Conservation (phyloP, 1,140 invertebrate genomes). For the Agrilus planipennis region DNA sequence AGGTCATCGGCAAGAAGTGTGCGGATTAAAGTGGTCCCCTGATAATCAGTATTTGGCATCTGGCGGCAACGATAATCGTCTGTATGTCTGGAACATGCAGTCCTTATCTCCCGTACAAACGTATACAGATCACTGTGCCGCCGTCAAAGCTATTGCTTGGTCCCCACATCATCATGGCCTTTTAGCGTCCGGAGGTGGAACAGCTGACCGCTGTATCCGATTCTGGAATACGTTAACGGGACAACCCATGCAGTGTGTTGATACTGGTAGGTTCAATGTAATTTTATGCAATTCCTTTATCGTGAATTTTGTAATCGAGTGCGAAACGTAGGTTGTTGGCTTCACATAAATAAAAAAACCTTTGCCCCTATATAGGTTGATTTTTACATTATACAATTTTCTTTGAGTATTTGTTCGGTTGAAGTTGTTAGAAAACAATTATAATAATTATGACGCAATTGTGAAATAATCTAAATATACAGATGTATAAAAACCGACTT, state of each 20-base stretch:
- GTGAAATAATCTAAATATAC: no score
- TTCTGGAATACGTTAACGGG: conserved; percentile 99
- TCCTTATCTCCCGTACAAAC: conserved; percentile 83
- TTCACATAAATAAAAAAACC: no score
- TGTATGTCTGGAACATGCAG: conserved; percentile 96
- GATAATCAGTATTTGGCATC: conserved; percentile 97
- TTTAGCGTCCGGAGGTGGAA: conserved; percentile 94
- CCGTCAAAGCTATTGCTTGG: conserved; percentile 99
- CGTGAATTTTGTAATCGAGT: no score
- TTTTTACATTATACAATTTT: background rate
- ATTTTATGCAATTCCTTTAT: no score
- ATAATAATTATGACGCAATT: no score
- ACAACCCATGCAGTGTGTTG: conserved; percentile 96
- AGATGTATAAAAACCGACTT: no score
- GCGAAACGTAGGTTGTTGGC: no score
- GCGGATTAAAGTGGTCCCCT: conserved; percentile 98
- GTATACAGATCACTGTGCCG: conserved; percentile 95
- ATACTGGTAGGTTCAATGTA: conserved; percentile 61
- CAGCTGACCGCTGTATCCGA: conserved; percentile 92
- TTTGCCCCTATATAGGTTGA: no score
- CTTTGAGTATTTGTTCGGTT: no score
- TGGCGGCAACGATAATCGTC: conserved; percentile 96
- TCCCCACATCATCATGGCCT: conserved; percentile 98
- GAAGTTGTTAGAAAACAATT: no score
- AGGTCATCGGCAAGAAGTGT: conserved; percentile 95